These are phyloP conservation scores for Sphenopsis melanotis DNA, from an alignment of 2,797 vertebrate genomes.

Conservation along the genomic window DNA sequence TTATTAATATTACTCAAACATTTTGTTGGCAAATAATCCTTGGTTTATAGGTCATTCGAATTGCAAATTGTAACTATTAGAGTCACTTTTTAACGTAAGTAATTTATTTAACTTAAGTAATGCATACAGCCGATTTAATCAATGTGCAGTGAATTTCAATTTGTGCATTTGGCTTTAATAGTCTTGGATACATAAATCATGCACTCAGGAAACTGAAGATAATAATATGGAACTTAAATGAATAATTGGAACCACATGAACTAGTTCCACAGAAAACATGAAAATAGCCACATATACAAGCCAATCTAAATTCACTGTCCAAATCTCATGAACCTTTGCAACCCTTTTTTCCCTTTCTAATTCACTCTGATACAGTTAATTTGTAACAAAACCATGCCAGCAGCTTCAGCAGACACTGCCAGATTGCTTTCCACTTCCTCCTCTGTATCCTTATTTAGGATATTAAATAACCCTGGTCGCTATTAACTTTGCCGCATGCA, in stretches of 20 bases:
- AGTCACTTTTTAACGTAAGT: conserved; percentile 25
- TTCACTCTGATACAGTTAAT: conserved; percentile 29
- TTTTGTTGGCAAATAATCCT: conserved; percentile 54
- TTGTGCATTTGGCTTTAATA: neutral
- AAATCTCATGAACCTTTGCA: neutral
- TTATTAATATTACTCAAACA: conserved; percentile 58
- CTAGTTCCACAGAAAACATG: neutral
- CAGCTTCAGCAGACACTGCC: conserved; percentile 23
- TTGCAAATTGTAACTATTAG: conserved; percentile 57
- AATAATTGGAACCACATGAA: conserved; percentile 10
- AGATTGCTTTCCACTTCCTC: conserved; percentile 48
- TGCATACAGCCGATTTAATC: conserved; percentile 56
- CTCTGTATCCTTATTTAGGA: conserved; percentile 37
- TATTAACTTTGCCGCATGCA: neutral
- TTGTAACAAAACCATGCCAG: conserved; percentile 24
- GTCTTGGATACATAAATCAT: conserved; percentile 21
- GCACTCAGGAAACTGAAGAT: conserved; percentile 16
- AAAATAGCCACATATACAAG: neutral
- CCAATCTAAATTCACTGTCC: neutral
- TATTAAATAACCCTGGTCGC: conserved; percentile 7
- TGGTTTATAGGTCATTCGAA: conserved; percentile 48
- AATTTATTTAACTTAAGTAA: conserved; percentile 64
- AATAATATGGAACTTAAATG: neutral
- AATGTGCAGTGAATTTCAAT: conserved; percentile 32
- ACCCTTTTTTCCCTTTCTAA: neutral